Evolutionary conservation across 2,797 vertebrate species (phyloP).

Genomic region (Arctocebus calabarensis): DNA sequence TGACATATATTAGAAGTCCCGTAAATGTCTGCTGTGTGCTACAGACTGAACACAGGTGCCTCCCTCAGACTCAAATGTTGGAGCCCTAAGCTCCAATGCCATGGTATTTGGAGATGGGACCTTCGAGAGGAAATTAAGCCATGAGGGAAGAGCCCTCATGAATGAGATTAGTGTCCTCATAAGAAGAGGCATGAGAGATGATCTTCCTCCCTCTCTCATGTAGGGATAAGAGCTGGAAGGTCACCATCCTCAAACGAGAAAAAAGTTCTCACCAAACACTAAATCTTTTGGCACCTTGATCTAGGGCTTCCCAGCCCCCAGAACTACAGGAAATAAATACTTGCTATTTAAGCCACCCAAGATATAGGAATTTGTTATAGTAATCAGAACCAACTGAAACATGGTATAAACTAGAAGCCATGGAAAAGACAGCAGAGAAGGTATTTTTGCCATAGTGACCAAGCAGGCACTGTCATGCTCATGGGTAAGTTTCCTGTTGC

Average conservation of each 20-base stretch:
- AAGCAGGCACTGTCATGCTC: not conserved
- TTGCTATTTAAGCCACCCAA: not conserved
- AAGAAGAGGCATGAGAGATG: not conserved
- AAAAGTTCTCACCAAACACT: not conserved
- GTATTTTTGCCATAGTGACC: not conserved
- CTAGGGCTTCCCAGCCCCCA: not conserved
- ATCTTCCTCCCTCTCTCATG: not conserved
- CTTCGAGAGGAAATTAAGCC: not conserved
- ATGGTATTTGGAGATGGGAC: not conserved
- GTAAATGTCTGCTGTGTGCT: not conserved
- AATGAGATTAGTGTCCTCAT: not conserved
- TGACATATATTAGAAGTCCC: not conserved
- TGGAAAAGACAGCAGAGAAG: not conserved
- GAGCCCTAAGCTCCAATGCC: not conserved
- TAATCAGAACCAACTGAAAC: not conserved
- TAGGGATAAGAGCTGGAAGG: not conserved
- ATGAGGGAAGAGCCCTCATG: not conserved
- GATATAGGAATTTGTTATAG: not conserved
- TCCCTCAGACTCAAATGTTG: not conserved
- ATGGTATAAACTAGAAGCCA: not conserved
- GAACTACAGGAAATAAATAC: not conserved
- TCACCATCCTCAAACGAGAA: not conserved
- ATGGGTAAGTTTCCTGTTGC: not conserved
- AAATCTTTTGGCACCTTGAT: not conserved
- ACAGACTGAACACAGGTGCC: not conserved